Conservation (phyloP, 2,888 invertebrate genomes). For the Andrena camellia region DNA sequence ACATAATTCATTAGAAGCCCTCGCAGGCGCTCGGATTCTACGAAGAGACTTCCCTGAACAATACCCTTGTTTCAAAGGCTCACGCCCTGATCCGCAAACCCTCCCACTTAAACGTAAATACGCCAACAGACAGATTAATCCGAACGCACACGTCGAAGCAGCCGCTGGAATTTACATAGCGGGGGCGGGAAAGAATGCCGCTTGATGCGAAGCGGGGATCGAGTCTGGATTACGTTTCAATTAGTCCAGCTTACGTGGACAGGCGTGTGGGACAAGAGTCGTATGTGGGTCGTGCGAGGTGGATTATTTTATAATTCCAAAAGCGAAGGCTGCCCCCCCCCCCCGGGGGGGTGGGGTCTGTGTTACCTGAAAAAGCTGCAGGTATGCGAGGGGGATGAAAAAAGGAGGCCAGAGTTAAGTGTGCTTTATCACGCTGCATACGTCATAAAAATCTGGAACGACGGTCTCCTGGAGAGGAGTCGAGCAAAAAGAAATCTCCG, state of each 20-base stretch:
- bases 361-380: conserved; percentile 44
- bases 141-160: too few relatives aligned
- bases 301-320: conserved; percentile 47
- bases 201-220: background rate
- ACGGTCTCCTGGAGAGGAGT: conserved; percentile 18
- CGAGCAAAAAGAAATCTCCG: conserved; percentile 47
- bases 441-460: conserved; percentile 60
- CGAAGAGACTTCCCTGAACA: too few relatives aligned
- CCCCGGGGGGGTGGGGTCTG: conserved; percentile 5
- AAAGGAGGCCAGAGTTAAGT: conserved; percentile 47
- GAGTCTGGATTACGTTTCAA: conserved; percentile 37
- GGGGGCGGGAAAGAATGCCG: background rate
- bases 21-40: too few relatives aligned
- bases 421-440: conserved; percentile 57
- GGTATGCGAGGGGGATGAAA: conserved; percentile 21
- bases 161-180: background rate
- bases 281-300: conserved; percentile 51
- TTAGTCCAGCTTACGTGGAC: conserved; percentile 22
- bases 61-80: too few relatives aligned
- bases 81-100: too few relatives aligned
- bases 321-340: conserved; percentile 25
- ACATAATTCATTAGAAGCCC: too few relatives aligned
- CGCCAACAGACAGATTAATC: too few relatives aligned
- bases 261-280: background rate
- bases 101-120: too few relatives aligned